Conservation (phyloP, 2,888 invertebrate genomes). For the Melolontha melolontha region DNA sequence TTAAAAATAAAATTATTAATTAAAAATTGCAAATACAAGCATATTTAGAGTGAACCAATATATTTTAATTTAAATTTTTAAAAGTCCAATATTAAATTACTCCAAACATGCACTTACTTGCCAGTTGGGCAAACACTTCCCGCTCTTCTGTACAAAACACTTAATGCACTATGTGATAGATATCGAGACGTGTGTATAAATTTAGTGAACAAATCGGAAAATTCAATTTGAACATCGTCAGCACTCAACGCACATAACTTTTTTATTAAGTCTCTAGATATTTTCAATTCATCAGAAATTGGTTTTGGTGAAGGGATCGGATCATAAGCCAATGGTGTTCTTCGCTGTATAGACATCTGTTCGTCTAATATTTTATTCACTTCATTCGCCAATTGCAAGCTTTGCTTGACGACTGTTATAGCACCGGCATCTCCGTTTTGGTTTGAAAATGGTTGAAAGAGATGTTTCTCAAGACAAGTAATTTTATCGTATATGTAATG, state of each 20-base stretch:
- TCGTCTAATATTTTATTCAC: conserved; percentile 66
- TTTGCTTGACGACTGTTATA: conserved; percentile 74
- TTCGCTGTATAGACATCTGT: conserved; percentile 61
- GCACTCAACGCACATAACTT: conserved; percentile 73
- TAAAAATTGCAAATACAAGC: no score
- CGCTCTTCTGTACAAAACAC: conserved; percentile 74
- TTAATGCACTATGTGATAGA: conserved; percentile 76
- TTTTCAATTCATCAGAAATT: conserved; percentile 77
- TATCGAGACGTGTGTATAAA: conserved; percentile 77
- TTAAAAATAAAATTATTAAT: no score
- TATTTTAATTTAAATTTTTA: no score
- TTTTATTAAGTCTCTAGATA: conserved; percentile 78
- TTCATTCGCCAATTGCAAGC: conserved; percentile 71
- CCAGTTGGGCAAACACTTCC: conserved; percentile 76
- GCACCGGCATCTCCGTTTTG: conserved; percentile 74
- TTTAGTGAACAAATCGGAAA: conserved; percentile 73
- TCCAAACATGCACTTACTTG: conserved; percentile 69
- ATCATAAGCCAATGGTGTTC: conserved; percentile 78
- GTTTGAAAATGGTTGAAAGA: conserved; percentile 82
- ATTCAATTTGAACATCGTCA: conserved; percentile 72
- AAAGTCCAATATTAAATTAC: conserved; percentile 6
- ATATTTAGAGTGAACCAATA: no score
- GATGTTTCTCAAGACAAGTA: conserved; percentile 78
- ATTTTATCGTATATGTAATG: conserved; percentile 80
- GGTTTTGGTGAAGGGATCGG: conserved; percentile 76